These are phyloP conservation scores for Sphaerophoria rueppellii DNA, from an alignment of 2,888 invertebrate genomes.

Conservation along the genomic window DNA sequence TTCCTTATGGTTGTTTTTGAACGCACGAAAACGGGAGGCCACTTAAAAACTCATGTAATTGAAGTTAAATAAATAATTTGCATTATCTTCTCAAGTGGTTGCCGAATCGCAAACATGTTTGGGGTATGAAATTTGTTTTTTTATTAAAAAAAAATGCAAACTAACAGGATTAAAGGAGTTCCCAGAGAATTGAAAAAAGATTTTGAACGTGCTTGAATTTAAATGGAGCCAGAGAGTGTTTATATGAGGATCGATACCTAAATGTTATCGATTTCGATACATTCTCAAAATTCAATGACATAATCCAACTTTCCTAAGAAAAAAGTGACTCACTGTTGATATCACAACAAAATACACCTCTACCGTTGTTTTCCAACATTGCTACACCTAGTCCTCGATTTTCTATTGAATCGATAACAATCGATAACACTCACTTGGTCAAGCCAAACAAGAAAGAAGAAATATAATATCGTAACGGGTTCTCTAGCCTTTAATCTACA, in stretches of 20 bases:
- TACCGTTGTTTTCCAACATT: slow-evolving; percentile 2
- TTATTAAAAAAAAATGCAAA: neutral
- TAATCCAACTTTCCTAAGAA: too few relatives aligned
- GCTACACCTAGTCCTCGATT: neutral
- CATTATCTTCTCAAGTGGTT: slow-evolving; percentile 7
- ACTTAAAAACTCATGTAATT: slow-evolving; percentile 17
- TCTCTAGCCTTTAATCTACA: slow-evolving; percentile 16
- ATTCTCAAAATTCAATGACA: too few relatives aligned
- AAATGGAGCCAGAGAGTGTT: too few relatives aligned
- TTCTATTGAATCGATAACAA: neutral
- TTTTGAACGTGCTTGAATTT: too few relatives aligned
- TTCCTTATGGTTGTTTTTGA: neutral
- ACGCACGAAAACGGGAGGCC: neutral
- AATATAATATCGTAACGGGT: slow-evolving; percentile 37
- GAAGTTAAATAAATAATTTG: slow-evolving; percentile 34
- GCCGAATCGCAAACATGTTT: slow-evolving; percentile 16
- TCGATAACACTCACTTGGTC: slow-evolving; percentile 3
- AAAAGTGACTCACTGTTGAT: too few relatives aligned
- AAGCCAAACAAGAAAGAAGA: slow-evolving; percentile 2
- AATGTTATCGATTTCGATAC: too few relatives aligned
- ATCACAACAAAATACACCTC: neutral
- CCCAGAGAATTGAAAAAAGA: neutral
- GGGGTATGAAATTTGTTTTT: neutral
- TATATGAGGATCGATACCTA: too few relatives aligned
- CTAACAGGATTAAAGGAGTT: neutral